Base-by-base conservation (phyloP, 2,888 invertebrate species). In the Lithophane socia region DNA sequence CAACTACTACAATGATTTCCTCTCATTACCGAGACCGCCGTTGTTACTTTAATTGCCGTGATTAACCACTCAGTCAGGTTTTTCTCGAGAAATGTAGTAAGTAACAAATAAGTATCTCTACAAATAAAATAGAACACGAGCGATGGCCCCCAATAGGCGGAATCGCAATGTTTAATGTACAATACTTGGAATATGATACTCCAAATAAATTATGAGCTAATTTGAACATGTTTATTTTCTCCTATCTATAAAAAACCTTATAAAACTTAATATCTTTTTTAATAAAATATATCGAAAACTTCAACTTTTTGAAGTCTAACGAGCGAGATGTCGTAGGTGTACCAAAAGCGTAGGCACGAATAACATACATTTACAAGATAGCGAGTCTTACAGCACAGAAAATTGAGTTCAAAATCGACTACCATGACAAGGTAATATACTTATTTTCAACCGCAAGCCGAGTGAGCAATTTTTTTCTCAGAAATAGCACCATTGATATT, bases 21-120 rank as follows among this genome's bases (percentile, higher is more conserved):
- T 80, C 86, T 85, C 83, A 87, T 90, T 90, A 86, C 77, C 75
- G 83, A 87, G 87, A 87, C 86, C 54, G 75, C 79, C 73, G 77
- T 84, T 79, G 86, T 91, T 90, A 88, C 78, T 86, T 86, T 91
- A 93, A 93, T 90, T 88, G 88, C 83, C 42, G 86, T 84, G 68
- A 88, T 88, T 90, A 87, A 60, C 37, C 81, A 80, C 73, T 77
- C 79, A 47, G 61, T 21, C 73, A 69, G 82, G 73, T 86, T 88
- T 87, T 88, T 84, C 82, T 72, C 77, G 80, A 69, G 77, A 89
- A 88, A 87, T 79, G 72, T 65, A 80, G 72, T 68, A 79, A 65
- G 66, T 75, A 64, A 80, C 24, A 68, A 61, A 80, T 42, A 70
- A 29, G 18, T 47, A 56, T 1, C 5, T 49, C 24, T 10, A 44